Percentiles rank a stretch among this genome's conserved stretches.
phyloP scores from a whole-genome alignment of 2,888 invertebrate species.

The Kryphioiulus occultus region DNA sequence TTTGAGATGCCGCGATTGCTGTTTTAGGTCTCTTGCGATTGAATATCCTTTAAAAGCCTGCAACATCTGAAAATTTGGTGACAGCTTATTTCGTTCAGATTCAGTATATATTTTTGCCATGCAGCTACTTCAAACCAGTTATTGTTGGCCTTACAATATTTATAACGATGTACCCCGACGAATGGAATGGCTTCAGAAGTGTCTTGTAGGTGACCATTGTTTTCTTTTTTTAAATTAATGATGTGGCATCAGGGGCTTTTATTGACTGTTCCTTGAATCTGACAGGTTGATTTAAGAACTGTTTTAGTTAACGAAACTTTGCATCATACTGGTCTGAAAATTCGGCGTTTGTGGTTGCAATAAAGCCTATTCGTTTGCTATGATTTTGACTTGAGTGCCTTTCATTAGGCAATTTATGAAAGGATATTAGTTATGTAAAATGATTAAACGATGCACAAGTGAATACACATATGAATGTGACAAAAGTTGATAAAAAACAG shows the following conservation, averaged over 20 bases:
- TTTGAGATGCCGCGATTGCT: background rate
- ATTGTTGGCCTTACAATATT: constrained; percentile 2
- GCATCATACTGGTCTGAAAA: constrained; percentile 20
- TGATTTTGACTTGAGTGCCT: background rate
- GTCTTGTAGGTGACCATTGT: background rate
- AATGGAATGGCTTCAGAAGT: background rate
- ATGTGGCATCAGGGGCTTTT: background rate
- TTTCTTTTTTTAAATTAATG: constrained; percentile 17
- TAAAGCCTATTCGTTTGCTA: constrained; percentile 20
- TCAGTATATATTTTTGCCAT: background rate
- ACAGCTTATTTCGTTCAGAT: background rate
- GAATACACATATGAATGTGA: too few relatives aligned
- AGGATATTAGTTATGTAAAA: background rate
- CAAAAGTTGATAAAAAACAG: too few relatives aligned
- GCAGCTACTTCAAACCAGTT: background rate
- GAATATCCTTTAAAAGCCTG: background rate
- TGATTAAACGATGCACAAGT: background rate
- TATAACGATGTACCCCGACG: background rate
- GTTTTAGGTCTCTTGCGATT: background rate
- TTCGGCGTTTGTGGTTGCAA: background rate
- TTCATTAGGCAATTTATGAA: background rate
- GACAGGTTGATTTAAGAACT: background rate
- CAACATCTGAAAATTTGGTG: background rate
- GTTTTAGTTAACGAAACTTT: background rate
- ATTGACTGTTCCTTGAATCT: background rate